Conservation (phyloP, 2,888 invertebrate species). For the Pandemis heparana region DNA sequence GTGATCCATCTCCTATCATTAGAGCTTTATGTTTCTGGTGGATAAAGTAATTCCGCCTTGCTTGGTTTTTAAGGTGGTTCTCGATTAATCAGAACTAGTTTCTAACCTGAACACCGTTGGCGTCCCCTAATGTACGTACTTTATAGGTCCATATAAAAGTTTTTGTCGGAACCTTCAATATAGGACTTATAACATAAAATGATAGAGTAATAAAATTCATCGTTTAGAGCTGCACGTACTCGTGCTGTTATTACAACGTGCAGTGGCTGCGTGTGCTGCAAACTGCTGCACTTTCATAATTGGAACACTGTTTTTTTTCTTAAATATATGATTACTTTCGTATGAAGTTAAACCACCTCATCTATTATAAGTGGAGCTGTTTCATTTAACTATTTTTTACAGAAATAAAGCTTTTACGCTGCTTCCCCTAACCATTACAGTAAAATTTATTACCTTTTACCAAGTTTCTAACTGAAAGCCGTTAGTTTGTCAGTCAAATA, state of each 20-base stretch:
- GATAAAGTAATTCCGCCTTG: constrained; percentile 25
- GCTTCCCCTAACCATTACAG: neutral
- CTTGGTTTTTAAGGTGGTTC: constrained; percentile 30
- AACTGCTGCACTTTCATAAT: constrained; percentile 23
- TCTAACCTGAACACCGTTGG: constrained; percentile 22
- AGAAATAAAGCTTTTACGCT: neutral
- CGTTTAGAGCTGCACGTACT: constrained; percentile 27
- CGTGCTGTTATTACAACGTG: constrained; percentile 28
- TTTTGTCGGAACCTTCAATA: constrained; percentile 33
- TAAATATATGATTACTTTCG: constrained; percentile 11
- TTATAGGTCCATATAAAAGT: constrained; percentile 29
- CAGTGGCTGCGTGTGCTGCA: constrained; percentile 23
- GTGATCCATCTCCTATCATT: no score
- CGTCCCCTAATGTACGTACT: constrained; percentile 28
- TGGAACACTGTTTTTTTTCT: constrained; percentile 13
- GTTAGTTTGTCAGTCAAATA: constrained; percentile 43
- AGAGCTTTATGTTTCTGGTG: neutral
- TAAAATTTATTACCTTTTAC: constrained; percentile 30
- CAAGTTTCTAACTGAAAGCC: constrained; percentile 42
- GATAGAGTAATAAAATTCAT: constrained; percentile 33
- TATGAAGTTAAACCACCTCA: constrained; percentile 7
- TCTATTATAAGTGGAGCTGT: neutral
- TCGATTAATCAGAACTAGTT: constrained; percentile 35
- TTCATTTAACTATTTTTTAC: neutral
- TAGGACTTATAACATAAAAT: constrained; percentile 38